Conservation (phyloP, 2,113 vertebrate species). For the Sapayoa aenigma region DNA sequence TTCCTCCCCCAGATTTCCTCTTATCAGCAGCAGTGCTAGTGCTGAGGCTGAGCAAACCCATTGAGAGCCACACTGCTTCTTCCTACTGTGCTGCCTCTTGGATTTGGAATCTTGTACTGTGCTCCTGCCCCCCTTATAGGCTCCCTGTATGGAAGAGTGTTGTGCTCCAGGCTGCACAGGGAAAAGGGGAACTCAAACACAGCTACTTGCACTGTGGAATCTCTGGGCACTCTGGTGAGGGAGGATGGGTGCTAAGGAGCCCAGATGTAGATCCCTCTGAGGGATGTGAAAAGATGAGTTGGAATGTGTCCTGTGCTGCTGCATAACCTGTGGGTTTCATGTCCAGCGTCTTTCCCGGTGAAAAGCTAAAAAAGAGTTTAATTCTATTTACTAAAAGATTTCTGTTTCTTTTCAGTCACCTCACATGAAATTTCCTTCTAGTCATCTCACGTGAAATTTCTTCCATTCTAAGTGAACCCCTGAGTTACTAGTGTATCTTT, state of each 20-base stretch:
- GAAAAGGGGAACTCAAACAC: not conserved
- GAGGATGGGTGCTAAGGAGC: not conserved
- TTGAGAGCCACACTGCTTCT: not conserved
- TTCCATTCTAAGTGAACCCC: not conserved
- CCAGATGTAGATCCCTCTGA: not conserved
- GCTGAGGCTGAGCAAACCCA: not conserved
- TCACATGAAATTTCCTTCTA: not conserved
- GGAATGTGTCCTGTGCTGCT: not conserved
- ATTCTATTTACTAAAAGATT: not conserved
- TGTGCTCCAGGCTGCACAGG: not conserved
- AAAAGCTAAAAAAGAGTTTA: not conserved
- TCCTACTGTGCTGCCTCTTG: not conserved
- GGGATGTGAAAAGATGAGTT: not conserved
- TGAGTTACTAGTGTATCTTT: not conserved
- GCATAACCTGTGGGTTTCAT: not conserved
- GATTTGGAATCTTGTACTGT: not conserved
- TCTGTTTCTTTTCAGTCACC: not conserved
- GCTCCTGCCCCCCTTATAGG: not conserved
- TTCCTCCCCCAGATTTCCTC: not conserved
- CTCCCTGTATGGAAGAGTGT: rapidly evolving
- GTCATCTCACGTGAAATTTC: not conserved
- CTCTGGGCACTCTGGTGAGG: not conserved
- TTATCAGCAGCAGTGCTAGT: not conserved
- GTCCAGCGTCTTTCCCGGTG: not conserved
- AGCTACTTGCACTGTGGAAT: rapidly evolving